Conservation (phyloP, 2,888 invertebrate species). For the Neuroscelio doddi region DNA sequence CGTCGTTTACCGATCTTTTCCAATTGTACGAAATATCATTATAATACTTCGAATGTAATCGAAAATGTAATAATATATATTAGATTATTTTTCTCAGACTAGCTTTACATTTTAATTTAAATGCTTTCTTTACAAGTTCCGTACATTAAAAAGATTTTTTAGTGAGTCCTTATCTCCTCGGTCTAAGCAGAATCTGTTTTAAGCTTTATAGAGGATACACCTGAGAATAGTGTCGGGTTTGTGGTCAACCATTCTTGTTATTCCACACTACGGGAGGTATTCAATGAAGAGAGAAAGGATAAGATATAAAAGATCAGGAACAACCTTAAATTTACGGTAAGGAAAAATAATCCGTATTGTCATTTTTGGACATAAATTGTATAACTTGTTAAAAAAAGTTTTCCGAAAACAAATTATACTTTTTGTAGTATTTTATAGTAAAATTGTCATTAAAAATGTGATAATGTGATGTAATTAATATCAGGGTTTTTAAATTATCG, state of each 20-base stretch:
- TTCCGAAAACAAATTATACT: too few species aligned
- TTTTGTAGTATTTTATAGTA: too few species aligned
- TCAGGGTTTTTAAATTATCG: too few species aligned
- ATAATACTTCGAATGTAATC: too few species aligned
- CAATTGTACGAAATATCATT: too few species aligned
- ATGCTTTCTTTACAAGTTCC: conserved; percentile 37
- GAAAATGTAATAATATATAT: too few species aligned
- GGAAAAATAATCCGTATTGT: conserved; percentile 32
- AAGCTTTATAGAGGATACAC: conserved; percentile 33
- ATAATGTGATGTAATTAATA: too few species aligned
- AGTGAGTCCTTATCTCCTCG: conserved; percentile 27
- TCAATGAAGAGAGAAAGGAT: conserved; percentile 10
- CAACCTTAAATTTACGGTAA: conserved; percentile 42
- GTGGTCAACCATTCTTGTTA: conserved; percentile 59
- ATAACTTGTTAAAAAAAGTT: too few species aligned
- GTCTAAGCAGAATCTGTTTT: conserved; percentile 34
- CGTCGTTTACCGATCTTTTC: too few species aligned
- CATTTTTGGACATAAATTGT: too few species aligned
- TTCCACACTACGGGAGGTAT: conserved; percentile 59
- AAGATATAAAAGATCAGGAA: conserved; percentile 39
- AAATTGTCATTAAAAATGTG: too few species aligned
- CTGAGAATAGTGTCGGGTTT: conserved; percentile 32
- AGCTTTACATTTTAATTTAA: conserved; percentile 39
- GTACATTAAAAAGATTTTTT: conserved; percentile 28
- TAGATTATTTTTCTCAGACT: too few species aligned